Base-by-base conservation (phyloP, 2,888 invertebrate species). In the Lepidocyrtoides sp. region DNA sequence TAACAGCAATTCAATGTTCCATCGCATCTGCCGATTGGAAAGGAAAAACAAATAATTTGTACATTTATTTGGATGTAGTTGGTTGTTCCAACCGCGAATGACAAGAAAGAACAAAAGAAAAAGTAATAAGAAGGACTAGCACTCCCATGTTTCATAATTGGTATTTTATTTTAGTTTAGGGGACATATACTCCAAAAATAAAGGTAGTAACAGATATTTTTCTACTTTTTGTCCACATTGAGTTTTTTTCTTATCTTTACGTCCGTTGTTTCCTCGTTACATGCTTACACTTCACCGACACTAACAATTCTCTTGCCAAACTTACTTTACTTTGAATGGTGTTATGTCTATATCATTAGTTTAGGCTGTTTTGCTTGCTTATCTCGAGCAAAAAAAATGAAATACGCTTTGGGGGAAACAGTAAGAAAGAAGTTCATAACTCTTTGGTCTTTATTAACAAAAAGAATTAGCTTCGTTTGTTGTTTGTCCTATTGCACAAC, bases 401-500 rank as follows among this genome's bases (percentile, higher is more conserved):
- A 85, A 57, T 57, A 63, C 75, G 63, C 32, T 54, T 60, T 83
- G 14, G 57, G 54, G 36, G 20, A 86, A 57, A 72, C 44, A 66
- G 12, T 20, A n/a, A n/a, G 54, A 41, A 72, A 77, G 17, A 86
- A 63, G 77, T 60, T 60, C 60, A 77, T 86, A 77, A 77, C 77
- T 86, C 57, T 12, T 4, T 26, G 29, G 10, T 26, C 1, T 63
- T 63, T 14, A 12, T 14, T 63, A 63, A n/a, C 29, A 29, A 14
- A 1, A 29, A 14, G 29, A 63, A 63, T 8, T 29, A 63, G 12
- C 29, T 57, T 17, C 57, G 23, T 54, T 14, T 3, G n/a, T 14
- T 60, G 60, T 60, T 23, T 23, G 7, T 60, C 3, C 26, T 14
- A 63, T 63, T 29, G 63, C 63, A 29, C 26, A 63, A 29, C 63